Conservation (phyloP, 2,888 invertebrate genomes). For the Scaptomyza flava region DNA sequence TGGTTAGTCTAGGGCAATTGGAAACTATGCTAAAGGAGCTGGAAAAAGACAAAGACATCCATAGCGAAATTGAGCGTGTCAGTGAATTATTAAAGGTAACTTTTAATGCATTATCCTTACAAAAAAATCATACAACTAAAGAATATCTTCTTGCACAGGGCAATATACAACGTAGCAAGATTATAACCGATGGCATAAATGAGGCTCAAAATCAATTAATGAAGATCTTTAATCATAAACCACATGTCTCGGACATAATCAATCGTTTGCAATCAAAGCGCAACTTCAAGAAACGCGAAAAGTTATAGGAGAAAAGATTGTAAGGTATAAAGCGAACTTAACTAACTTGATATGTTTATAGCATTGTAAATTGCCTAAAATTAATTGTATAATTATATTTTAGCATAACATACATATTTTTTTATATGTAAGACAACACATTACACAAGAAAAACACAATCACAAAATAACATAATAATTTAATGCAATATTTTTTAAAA, state of each 20-base stretch:
- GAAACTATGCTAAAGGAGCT: conserved; percentile 83
- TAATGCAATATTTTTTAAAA: conserved; percentile 54
- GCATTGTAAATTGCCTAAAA: conserved; percentile 39
- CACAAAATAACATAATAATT: conserved; percentile 10
- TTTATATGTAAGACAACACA: conserved; percentile 40
- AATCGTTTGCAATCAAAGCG: conserved; percentile 96
- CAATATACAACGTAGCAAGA: conserved; percentile 96
- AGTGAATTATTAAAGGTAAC: conserved; percentile 88
- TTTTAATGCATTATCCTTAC: neutral
- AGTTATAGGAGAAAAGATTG: conserved; percentile 81
- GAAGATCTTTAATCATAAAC: conserved; percentile 96
- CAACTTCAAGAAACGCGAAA: conserved; percentile 95
- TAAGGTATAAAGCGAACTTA: conserved; percentile 19
- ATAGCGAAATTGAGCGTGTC: conserved; percentile 85
- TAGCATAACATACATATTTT: conserved; percentile 21
- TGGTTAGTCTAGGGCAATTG: conserved; percentile 83
- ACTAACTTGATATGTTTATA: conserved; percentile 29
- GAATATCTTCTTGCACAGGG: conserved; percentile 87
- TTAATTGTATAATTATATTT: conserved; percentile 35
- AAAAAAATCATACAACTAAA: neutral
- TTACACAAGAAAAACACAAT: conserved; percentile 28
- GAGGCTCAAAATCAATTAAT: conserved; percentile 95
- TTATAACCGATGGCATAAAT: conserved; percentile 95
- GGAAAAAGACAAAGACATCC: conserved; percentile 85
- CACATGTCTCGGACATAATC: conserved; percentile 94